phyloP scores from a whole-genome alignment of 2,113 vertebrate species.

The Nerophis ophidion region DNA sequence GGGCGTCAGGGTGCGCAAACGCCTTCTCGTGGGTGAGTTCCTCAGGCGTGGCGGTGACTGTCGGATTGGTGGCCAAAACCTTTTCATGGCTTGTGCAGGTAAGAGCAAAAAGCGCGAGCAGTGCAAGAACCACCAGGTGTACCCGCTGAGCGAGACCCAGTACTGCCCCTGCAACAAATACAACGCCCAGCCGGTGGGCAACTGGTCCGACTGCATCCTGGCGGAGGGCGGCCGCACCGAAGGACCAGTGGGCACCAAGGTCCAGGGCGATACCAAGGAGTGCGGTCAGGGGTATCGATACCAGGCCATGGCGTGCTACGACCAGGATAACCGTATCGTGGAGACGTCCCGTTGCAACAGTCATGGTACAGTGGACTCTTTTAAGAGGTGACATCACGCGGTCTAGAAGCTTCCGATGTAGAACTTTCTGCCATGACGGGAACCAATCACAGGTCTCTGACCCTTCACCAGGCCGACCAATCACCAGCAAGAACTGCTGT shows the following conservation, averaged over 20 bases:
- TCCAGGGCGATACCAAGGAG: conserved; percentile 87
- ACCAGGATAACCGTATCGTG: conserved; percentile 89
- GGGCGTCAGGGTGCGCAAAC: conserved; percentile 86
- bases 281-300: conserved; percentile 96
- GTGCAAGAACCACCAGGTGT: conserved; percentile 88
- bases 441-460: too few species aligned
- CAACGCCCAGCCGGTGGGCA: conserved; percentile 90
- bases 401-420: too few species aligned
- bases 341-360: conserved; percentile 95
- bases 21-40: conserved; percentile 81
- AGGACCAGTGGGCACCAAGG: conserved; percentile 80
- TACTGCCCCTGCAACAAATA: conserved; percentile 96
- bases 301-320: conserved; percentile 94
- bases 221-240: conserved; percentile 83
- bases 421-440: too few species aligned
- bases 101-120: conserved; percentile 96
- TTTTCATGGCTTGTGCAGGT: conserved; percentile 63
- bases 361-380: conserved; percentile 73
- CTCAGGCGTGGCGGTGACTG: too few species aligned
- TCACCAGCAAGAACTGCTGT: too few species aligned
- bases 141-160: conserved; percentile 89
- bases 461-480: too few species aligned
- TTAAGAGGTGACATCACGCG: too few species aligned
- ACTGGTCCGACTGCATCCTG: conserved; percentile 95
- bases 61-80: too few species aligned